Evolutionary conservation across 2,113 vertebrate genomes (phyloP).

Genomic region (Cacatua alba): DNA sequence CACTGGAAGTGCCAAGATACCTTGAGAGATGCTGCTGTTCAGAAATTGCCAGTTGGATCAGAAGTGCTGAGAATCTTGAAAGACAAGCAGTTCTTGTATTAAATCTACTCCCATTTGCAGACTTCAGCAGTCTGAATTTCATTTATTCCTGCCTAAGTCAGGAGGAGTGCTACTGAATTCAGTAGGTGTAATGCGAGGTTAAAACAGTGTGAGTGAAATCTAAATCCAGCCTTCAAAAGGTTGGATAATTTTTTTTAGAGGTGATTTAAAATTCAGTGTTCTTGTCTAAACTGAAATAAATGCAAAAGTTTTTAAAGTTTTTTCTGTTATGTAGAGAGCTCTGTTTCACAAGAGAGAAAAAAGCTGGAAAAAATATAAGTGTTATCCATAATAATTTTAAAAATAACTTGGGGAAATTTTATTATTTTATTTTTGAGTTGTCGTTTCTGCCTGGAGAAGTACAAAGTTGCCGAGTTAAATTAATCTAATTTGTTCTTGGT

Average conservation of each 20-base stretch:
- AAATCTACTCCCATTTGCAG: not conserved
- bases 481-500: not conserved
- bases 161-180: not conserved
- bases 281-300: not conserved
- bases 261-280: not conserved
- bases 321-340: not conserved
- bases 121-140: not conserved
- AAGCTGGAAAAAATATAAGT: not conserved
- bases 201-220: not conserved
- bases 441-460: not conserved
- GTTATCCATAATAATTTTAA: not conserved
- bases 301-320: not conserved
- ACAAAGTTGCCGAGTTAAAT: not conserved
- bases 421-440: not conserved
- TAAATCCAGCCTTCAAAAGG: not conserved
- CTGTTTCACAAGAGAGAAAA: not conserved
- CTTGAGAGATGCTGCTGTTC: not conserved
- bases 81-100: not conserved
- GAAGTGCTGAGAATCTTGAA: not conserved
- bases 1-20: not conserved
- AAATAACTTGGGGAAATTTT: not conserved
- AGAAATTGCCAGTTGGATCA: not conserved
- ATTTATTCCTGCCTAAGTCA: not conserved
- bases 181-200: not conserved
- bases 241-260: not conserved